These are phyloP conservation scores for Chionoecetes opilio DNA, from an alignment of 1,140 invertebrate genomes.

Conservation along the genomic window DNA sequence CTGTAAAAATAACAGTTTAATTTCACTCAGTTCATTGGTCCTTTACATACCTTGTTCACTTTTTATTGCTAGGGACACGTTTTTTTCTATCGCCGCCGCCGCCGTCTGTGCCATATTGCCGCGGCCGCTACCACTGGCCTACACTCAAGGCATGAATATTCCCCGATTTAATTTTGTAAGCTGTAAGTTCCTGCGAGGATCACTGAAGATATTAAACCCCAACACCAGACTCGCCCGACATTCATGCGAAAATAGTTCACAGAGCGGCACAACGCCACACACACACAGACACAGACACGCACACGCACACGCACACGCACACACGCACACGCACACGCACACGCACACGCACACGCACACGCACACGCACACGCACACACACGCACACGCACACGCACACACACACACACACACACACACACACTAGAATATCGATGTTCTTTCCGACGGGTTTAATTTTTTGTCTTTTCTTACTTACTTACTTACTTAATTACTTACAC, in stretches of 20 bases:
- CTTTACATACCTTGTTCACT: slow-evolving; percentile 75
- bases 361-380: too few relatives aligned
- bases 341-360: neutral
- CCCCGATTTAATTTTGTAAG: slow-evolving; percentile 60
- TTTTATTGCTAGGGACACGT: slow-evolving; percentile 49
- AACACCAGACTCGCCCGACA: neutral
- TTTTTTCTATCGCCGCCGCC: slow-evolving; percentile 55
- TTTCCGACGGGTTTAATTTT: too few relatives aligned
- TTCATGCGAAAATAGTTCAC: slow-evolving; percentile 29
- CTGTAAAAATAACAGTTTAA: slow-evolving; percentile 76
- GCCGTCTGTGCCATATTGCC: slow-evolving; percentile 64
- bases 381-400: too few relatives aligned
- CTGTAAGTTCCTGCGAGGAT: slow-evolving; percentile 45
- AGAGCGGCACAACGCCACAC: neutral
- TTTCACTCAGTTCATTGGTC: slow-evolving; percentile 77
- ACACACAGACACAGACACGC: too few relatives aligned
- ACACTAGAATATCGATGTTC: neutral
- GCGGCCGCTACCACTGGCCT: slow-evolving; percentile 34
- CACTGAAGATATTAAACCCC: slow-evolving; percentile 44
- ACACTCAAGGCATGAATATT: slow-evolving; percentile 62
- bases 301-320: slow-evolving; percentile 23
- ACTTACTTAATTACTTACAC: too few relatives aligned
- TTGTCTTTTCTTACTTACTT: neutral
- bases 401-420: slow-evolving; percentile 41
- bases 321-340: too few relatives aligned